A percentile compares a stretch with the other conserved stretches of the same genome.
Evolutionary conservation across 1,140 invertebrate species (phyloP).

Genomic region (Musca vetustissima): DNA sequence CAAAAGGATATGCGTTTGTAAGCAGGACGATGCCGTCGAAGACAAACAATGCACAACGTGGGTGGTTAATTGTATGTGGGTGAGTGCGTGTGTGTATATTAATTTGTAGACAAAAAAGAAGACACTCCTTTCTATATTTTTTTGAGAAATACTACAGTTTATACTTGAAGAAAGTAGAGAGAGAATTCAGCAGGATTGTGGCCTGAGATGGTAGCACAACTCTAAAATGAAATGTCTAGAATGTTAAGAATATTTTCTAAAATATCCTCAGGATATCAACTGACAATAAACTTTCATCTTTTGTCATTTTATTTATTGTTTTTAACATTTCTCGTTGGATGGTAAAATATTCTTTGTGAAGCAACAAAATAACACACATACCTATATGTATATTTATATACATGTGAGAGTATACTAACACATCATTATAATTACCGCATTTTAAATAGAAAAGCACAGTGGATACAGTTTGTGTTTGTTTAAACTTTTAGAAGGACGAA

Average conservation of each 20-base stretch:
- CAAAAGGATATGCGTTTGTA: neutral
- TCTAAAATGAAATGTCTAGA: constrained; percentile 18
- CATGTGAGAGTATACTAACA: neutral
- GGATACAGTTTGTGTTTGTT: no score
- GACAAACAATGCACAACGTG: neutral
- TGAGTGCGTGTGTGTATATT: no score
- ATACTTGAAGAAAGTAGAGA: no score
- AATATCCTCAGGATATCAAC: constrained; percentile 25
- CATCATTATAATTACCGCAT: no score
- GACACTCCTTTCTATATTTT: no score
- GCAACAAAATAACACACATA: constrained; percentile 2
- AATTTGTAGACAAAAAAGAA: no score
- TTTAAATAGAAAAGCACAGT: neutral
- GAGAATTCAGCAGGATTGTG: no score
- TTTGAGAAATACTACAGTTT: no score
- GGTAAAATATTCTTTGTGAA: neutral
- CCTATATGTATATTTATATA: constrained; percentile 6
- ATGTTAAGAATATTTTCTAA: constrained; percentile 22
- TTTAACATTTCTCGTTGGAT: constrained; percentile 12
- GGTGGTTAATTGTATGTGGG: no score
- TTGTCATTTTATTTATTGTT: constrained; percentile 26
- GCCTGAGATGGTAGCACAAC: no score
- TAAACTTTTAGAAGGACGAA: no score
- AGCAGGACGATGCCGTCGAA: neutral
- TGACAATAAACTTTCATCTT: constrained; percentile 27